Conservation (phyloP, 2,888 invertebrate genomes). For the Pristionchus mayeri region DNA sequence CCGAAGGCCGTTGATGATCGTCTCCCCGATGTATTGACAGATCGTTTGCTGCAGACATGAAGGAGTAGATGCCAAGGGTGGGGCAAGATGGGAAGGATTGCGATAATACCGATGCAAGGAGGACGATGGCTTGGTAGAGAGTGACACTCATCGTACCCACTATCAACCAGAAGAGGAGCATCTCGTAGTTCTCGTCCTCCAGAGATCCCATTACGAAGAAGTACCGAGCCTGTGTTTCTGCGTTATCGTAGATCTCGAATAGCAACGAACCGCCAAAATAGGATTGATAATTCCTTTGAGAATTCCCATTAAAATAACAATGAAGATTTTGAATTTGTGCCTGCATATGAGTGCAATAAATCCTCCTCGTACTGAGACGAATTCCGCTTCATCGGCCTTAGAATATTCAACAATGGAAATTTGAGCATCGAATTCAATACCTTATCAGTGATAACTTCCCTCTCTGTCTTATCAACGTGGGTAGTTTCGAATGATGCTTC, state of each 20-base stretch:
- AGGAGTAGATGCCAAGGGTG: too few relatives aligned
- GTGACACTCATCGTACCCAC: not conserved
- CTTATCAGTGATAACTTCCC: not conserved
- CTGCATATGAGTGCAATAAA: not conserved
- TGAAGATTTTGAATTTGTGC: conserved; percentile 5
- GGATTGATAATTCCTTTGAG: not conserved
- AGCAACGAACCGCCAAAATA: not conserved
- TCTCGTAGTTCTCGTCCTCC: not conserved
- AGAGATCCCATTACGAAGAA: conserved; percentile 36
- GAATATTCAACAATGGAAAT: not conserved
- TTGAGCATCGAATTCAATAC: not conserved
- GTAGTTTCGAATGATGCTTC: conserved; percentile 7
- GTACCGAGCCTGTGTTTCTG: not conserved
- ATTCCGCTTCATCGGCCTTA: not conserved
- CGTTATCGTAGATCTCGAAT: not conserved
- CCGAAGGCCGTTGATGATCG: not conserved
- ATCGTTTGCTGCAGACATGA: not conserved
- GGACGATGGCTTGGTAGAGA: not conserved
- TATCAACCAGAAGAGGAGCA: conserved; percentile 2
- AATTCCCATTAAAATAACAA: not conserved
- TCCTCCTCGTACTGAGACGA: not conserved
- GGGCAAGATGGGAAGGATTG: not conserved
- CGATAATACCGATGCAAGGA: not conserved
- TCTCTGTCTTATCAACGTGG: not conserved
- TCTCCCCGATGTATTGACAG: conserved; percentile 26